Evolutionary conservation across 1,140 invertebrate species (phyloP), one percentile per base, ranked within the genome.

Genomic region (Agrypnia vestita): DNA sequence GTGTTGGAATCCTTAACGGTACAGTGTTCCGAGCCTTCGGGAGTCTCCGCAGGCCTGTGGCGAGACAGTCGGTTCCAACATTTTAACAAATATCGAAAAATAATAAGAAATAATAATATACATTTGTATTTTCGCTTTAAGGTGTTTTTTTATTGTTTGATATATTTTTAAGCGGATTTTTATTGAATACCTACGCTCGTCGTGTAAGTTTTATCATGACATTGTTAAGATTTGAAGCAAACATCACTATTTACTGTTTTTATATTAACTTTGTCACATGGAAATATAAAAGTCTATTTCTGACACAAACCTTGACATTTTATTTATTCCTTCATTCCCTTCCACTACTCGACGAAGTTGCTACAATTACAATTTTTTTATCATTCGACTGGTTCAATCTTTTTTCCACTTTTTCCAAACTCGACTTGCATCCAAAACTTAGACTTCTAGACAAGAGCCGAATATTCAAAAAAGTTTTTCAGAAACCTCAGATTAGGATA

Each of bases 231-330:
- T 61, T 78, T 69, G 76, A 71, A 72, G 67, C 53, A 72, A 73
- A 73, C 69, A 71, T 61, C 69, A 72, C 47, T 73, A 61, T 61
- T 79, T 61, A 51, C 21, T 44, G 72, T n/a, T 79, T 79, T 78
- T 73, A 77, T 78, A 78, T 78, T 79, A 73, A 79, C 67, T 46
- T 71, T 79, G 77, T 79, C 77, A 79, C 53, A 79, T 59, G 43
- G 55, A 79, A 79, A 35, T 35, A 78, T 71, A 61, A 76, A 79
- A 78, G 77, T 79, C 55, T 79, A 73, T 79, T 79, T 51, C 77
- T 62, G 77, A 79, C 77, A 79, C 25, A 35, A 35, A 3, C 25
- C 6, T 35, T 35, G 25, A 3, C 25, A 1, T 35, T 35, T 35
- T 35, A 35, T 35, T 35, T 6, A 6, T 35, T 35, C 25, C 25